Evolutionary conservation across 2,888 invertebrate species (phyloP).

Genomic region (Himalopsyche japonica): DNA sequence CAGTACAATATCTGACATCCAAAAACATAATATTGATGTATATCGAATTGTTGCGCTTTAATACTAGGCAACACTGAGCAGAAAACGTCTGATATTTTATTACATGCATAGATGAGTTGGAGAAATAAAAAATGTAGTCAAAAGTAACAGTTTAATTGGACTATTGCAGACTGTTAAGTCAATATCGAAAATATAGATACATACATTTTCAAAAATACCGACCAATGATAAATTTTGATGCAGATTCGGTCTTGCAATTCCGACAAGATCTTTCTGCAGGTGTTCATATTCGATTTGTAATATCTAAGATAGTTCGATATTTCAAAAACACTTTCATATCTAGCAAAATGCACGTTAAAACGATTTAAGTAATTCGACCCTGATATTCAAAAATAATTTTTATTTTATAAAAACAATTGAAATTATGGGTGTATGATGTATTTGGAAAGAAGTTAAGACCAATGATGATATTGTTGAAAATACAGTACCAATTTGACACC

Average conservation of each 20-base stretch:
- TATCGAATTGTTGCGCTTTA: no score
- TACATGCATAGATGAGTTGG: no score
- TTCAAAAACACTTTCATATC: not conserved
- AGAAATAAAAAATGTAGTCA: no score
- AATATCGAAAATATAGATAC: not conserved
- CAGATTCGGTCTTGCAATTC: constrained; percentile 19
- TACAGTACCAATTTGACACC: not conserved
- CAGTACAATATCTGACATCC: no score
- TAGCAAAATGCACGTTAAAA: not conserved
- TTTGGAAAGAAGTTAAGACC: not conserved
- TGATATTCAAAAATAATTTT: constrained; percentile 13
- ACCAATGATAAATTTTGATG: not conserved
- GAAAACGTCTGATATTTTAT: no score
- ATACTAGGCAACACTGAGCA: no score
- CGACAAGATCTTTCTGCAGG: constrained; percentile 15
- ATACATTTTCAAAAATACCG: not conserved
- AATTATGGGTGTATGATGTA: not conserved
- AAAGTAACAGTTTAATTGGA: no score
- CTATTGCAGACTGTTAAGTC: not conserved
- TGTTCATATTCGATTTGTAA: not conserved
- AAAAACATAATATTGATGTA: no score
- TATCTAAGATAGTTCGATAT: not conserved
- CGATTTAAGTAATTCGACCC: not conserved
- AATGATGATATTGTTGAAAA: not conserved
- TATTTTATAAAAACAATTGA: constrained; percentile 16